A percentile compares a stretch with the other conserved stretches of the same genome.
These are phyloP conservation scores for Laspeyria flexula DNA, from an alignment of 2,888 invertebrate species.

Conservation along the genomic window DNA sequence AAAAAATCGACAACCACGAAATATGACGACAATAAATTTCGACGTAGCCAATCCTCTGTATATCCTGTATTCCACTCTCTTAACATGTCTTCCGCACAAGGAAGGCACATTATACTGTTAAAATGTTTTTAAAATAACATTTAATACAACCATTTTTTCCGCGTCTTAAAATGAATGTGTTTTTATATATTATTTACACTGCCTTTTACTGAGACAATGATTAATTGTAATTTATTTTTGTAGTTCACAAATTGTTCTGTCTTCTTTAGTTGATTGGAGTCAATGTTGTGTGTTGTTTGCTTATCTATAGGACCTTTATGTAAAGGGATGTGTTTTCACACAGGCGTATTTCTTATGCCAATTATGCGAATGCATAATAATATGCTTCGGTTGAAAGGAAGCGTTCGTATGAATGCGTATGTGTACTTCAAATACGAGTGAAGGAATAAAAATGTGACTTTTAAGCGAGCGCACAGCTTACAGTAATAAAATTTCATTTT, in stretches of 20 bases:
- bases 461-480: no score
- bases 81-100: conserved; percentile 27
- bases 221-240: conserved; percentile 21
- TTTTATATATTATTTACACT: conserved; percentile 29
- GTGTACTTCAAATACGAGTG: no score
- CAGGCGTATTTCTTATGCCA: no score
- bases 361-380: no score
- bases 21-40: no score
- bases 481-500: no score
- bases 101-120: conserved; percentile 33
- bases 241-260: neutral
- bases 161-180: conserved; percentile 30
- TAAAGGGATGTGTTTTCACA: neutral
- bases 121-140: conserved; percentile 18
- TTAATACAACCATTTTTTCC: conserved; percentile 31
- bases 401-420: no score
- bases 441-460: no score
- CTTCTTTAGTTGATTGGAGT: neutral
- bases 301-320: neutral
- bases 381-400: no score
- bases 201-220: conserved; percentile 20
- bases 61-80: no score
- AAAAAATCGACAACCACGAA: no score
- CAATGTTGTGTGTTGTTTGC: neutral
- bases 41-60: no score